Evolutionary conservation across 2,113 vertebrate genomes (phyloP), one percentile per base, ranked within the genome.

Genomic region (Vidua macroura): DNA sequence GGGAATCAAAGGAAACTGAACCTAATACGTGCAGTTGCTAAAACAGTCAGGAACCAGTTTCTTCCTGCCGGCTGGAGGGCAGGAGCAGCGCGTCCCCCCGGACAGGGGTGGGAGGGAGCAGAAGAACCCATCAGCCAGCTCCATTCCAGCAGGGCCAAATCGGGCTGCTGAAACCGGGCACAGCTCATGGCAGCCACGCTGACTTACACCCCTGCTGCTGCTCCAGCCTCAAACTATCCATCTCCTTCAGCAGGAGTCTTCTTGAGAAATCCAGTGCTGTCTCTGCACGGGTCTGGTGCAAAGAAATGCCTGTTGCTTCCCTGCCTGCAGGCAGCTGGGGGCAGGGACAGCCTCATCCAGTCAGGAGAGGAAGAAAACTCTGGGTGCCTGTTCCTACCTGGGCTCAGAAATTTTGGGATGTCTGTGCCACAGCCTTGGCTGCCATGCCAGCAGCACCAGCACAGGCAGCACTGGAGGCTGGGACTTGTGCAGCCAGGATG

Each of bases 1-100:
- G 3, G 37, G 52, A 92, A 93, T 73, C 86, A 91, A 82, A 93
- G 78, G 58, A 8, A 79, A 76, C 69, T 2, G 30, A 95, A 86
- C 39, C 27, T 49, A 83, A 90, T 52, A 21, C 68, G 86, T 56
- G 75, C 24, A 83, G 74, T 76, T 76, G 55, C 83, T 83, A 8
- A 66, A 90, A 60, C 27, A 74, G 87, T 46, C 31, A 5, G 55
- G 82, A 93, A 69, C 28, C 2, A 0, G 35, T 80, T 92, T 87
- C 39, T 48, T 77, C 13, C 72, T 37, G 25, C 23, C 5, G 15
- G 27, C 76, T 46, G 72, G 1, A 1, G 37, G 66, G 81, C 75
- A 59, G 69, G 60, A 92, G n/a, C 52, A 44, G 63, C 1, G 1
- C 21, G 37, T 72, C 10, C 44, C 19, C 9, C 1, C 2, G 74